Conservation (phyloP, 2,888 invertebrate genomes). For the Cacoxenus indagator region DNA sequence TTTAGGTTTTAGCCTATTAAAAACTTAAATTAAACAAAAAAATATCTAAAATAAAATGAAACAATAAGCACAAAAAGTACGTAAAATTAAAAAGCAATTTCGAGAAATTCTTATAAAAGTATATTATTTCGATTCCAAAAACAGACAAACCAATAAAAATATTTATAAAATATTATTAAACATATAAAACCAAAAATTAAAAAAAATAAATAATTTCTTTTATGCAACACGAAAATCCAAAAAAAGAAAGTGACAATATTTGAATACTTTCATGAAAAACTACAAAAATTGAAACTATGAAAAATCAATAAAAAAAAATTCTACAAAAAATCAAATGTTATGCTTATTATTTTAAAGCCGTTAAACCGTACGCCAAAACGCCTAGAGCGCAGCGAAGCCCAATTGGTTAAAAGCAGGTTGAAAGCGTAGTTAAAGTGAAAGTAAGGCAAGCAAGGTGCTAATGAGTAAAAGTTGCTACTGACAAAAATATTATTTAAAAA, state of each 20-base stretch:
- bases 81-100: constrained; percentile 20
- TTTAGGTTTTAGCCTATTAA: constrained; percentile 32
- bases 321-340: constrained; percentile 29
- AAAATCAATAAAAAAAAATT: background rate
- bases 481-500: too few relatives aligned
- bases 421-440: background rate
- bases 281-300: background rate
- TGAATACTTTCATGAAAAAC: constrained; percentile 22
- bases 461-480: background rate
- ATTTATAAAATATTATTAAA: constrained; percentile 12
- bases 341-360: constrained; percentile 15
- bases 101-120: constrained; percentile 3
- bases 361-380: too few relatives aligned
- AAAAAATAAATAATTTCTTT: constrained; percentile 5
- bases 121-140: constrained; percentile 19
- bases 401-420: background rate
- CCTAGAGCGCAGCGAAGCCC: too few relatives aligned
- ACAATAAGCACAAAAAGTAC: constrained; percentile 32
- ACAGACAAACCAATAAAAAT: constrained; percentile 9
- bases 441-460: background rate
- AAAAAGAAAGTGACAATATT: too few relatives aligned
- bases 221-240: constrained; percentile 5
- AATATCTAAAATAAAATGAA: constrained; percentile 16
- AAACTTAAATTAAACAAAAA: constrained; percentile 14
- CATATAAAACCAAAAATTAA: constrained; percentile 8